Evolutionary conservation across 92 coral and sea anemone genomes (phyloP).

Genomic region (Anthopleura xanthogrammica): DNA sequence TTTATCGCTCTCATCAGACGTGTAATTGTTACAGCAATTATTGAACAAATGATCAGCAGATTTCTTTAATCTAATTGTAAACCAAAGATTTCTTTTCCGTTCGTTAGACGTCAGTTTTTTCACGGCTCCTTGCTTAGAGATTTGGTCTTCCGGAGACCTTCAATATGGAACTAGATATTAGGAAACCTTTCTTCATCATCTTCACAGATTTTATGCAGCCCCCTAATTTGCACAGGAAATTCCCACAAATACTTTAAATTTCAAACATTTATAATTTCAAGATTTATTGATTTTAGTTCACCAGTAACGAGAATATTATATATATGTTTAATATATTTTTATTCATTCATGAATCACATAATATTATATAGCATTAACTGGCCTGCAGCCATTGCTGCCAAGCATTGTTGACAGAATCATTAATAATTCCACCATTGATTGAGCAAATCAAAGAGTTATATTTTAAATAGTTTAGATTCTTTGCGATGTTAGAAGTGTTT

Average conservation of each 20-base stretch:
- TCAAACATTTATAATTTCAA: neutral
- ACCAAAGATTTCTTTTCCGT: neutral
- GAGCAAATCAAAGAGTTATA: too few relatives aligned
- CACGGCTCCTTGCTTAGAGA: neutral
- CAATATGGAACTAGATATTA: neutral
- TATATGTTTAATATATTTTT: neutral
- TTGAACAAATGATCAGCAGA: neutral
- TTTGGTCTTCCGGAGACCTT: neutral
- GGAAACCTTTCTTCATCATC: too few relatives aligned
- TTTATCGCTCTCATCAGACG: neutral
- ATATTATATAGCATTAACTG: neutral
- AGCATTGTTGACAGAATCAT: constrained; percentile 18
- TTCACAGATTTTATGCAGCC: too few relatives aligned
- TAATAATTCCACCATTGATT: neutral
- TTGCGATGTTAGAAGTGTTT: neutral
- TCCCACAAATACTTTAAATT: too few relatives aligned
- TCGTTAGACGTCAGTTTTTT: neutral
- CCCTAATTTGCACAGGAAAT: too few relatives aligned
- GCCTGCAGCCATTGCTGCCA: constrained; percentile 27
- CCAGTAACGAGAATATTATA: neutral
- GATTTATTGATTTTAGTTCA: neutral
- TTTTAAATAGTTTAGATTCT: constrained; percentile 13
- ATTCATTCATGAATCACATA: neutral
- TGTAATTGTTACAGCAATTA: neutral
- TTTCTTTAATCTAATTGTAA: neutral